Conservation (phyloP, 2,797 vertebrate species). For the Protosalanx chinensis region DNA sequence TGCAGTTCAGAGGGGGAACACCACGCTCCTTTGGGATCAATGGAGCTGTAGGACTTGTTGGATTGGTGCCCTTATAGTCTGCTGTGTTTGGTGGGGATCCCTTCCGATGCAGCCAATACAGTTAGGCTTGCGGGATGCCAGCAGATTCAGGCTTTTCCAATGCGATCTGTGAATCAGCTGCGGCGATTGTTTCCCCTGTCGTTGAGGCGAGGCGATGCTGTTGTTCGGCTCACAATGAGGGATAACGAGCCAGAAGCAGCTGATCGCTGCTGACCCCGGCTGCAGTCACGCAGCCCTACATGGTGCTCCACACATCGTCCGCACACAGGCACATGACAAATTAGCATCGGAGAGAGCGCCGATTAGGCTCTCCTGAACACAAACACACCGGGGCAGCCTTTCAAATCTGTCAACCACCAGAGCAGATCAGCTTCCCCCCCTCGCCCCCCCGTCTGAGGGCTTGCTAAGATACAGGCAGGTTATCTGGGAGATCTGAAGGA, state of each 20-base stretch:
- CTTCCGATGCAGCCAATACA: not conserved
- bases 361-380: not conserved
- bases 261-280: too few relatives aligned
- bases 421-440: not conserved
- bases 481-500: not conserved
- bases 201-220: not conserved
- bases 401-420: conserved; percentile 2
- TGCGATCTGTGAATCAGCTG: conserved; percentile 5
- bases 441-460: not conserved
- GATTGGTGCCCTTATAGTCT: too few relatives aligned
- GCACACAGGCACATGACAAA: not conserved
- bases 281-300: not conserved
- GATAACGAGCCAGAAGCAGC: not conserved
- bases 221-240: not conserved
- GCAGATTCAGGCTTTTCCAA: not conserved
- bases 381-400: conserved; percentile 16
- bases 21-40: too few relatives aligned
- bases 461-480: not conserved
- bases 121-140: not conserved
- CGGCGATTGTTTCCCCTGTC: not conserved
- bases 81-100: too few relatives aligned
- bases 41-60: too few relatives aligned
- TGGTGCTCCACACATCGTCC: not conserved
- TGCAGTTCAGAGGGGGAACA: not conserved
- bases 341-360: not conserved